These are phyloP conservation scores for Gasterosteus nipponicus DNA, from an alignment of 2,113 vertebrate species.

Conservation along the genomic window DNA sequence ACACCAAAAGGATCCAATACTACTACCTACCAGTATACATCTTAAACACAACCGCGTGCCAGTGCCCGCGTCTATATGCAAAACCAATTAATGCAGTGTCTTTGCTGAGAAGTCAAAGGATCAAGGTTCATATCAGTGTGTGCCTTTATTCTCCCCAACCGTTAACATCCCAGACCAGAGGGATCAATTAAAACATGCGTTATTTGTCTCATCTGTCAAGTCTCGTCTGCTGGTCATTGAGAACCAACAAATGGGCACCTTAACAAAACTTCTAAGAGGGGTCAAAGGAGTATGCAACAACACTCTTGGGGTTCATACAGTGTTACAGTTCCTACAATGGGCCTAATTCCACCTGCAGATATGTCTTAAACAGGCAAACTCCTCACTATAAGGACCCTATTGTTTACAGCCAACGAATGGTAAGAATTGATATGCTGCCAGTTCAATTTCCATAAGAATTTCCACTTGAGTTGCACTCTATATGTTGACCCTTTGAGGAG, in stretches of 20 bases:
- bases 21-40: not conserved
- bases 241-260: slow-evolving; percentile 40
- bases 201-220: slow-evolving; percentile 56
- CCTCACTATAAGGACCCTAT: slow-evolving; percentile 2
- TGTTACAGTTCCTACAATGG: slow-evolving; percentile 10
- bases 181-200: slow-evolving; percentile 82
- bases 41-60: not conserved
- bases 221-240: slow-evolving; percentile 16
- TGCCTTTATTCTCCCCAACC: slow-evolving; percentile 61
- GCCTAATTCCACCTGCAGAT: slow-evolving; percentile 38
- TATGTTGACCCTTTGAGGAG: slow-evolving; percentile 34
- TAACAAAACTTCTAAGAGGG: slow-evolving; percentile 49
- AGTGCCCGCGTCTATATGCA: slow-evolving; percentile 21
- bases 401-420: not conserved
- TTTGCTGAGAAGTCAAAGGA: slow-evolving; percentile 65
- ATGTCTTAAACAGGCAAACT: not conserved
- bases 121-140: slow-evolving; percentile 63
- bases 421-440: slow-evolving; percentile 8
- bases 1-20: not conserved
- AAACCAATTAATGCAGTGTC: slow-evolving; percentile 58
- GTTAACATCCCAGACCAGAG: slow-evolving; percentile 72
- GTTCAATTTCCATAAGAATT: slow-evolving; percentile 17
- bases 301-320: slow-evolving; percentile 41
- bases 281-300: slow-evolving; percentile 24
- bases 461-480: not conserved